These are phyloP conservation scores for Sphinx pinastri DNA, from an alignment of 2,888 invertebrate genomes.

Conservation along the genomic window DNA sequence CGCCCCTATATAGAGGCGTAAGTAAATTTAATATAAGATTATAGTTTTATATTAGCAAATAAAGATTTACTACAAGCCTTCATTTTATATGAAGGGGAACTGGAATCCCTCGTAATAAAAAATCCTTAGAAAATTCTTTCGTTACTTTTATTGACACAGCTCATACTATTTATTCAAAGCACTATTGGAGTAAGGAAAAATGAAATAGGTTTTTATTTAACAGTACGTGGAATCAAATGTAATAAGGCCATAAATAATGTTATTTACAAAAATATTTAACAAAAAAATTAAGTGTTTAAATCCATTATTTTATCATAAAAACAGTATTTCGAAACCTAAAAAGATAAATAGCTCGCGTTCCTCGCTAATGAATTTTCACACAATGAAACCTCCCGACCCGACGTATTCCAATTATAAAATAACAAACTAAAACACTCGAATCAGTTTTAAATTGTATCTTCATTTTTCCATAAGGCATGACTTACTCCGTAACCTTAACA, in stretches of 20 bases:
- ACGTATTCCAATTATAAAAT: conserved; percentile 15
- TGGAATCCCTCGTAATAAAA: not conserved
- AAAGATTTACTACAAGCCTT: not conserved
- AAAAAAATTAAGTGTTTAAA: too few relatives aligned
- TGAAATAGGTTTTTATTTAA: too few relatives aligned
- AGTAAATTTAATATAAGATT: not conserved
- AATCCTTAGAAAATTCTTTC: not conserved
- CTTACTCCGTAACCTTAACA: not conserved
- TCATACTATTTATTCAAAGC: not conserved
- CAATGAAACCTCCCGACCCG: not conserved
- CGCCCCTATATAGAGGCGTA: too few relatives aligned
- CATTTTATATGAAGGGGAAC: not conserved
- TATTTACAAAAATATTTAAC: too few relatives aligned
- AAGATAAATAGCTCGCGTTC: not conserved
- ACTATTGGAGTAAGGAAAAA: too few relatives aligned
- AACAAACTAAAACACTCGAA: not conserved
- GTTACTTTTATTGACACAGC: not conserved
- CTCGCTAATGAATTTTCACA: conserved; percentile 10
- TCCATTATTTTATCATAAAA: not conserved
- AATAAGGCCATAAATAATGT: too few relatives aligned
- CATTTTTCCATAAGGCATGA: not conserved
- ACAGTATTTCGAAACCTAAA: not conserved
- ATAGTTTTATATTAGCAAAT: not conserved
- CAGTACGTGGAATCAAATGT: too few relatives aligned
- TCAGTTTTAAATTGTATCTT: not conserved